These are phyloP conservation scores for Oncorhynchus kisutch DNA, from an alignment of 2,113 vertebrate species.

Conservation along the genomic window DNA sequence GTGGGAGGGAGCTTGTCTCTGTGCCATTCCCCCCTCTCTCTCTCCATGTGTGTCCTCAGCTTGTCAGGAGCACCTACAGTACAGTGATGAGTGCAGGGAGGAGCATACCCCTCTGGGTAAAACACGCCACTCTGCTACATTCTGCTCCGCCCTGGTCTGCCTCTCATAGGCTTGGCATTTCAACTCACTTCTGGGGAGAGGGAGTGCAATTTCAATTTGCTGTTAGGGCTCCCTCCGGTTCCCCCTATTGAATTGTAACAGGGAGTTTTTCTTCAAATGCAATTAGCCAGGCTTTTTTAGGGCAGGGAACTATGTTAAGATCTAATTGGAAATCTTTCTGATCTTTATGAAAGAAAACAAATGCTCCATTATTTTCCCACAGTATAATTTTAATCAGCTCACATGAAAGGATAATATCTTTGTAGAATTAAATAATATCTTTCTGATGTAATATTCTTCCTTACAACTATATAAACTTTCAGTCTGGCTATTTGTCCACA, in stretches of 20 bases:
- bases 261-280: neutral
- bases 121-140: neutral
- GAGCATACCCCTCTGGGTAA: neutral
- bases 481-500: constrained; percentile 30
- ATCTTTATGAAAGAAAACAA: neutral
- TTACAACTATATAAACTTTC: constrained; percentile 2
- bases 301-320: neutral
- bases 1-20: too few species aligned
- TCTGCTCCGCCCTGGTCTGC: neutral
- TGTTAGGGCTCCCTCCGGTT: too few species aligned
- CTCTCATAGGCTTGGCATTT: neutral
- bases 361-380: constrained; percentile 39
- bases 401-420: constrained; percentile 46
- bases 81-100: neutral
- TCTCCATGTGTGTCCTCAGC: too few species aligned
- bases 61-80: neutral
- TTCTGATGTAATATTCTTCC: neutral
- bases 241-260: too few species aligned
- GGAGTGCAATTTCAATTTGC: neutral
- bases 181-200: neutral
- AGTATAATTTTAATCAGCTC: constrained; percentile 48
- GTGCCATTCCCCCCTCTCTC: too few species aligned
- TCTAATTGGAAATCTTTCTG: neutral
- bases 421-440: constrained; percentile 40
- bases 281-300: neutral